Percentiles rank a stretch among this genome's conserved stretches.
Conservation (phyloP, 2,113 vertebrate species). For the Mesoclemmys tuberculata region DNA sequence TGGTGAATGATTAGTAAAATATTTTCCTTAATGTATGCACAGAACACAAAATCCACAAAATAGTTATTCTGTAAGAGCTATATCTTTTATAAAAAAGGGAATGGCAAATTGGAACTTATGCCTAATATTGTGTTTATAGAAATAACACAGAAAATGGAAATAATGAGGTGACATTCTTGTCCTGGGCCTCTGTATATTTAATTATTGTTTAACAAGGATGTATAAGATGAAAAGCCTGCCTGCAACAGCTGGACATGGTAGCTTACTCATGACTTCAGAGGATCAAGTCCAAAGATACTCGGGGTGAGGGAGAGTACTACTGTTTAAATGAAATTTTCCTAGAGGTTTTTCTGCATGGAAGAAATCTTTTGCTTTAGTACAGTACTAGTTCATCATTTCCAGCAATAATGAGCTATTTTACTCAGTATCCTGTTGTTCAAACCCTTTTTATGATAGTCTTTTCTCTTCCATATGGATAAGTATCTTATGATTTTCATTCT, state of each 20-base stretch:
- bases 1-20: not conserved
- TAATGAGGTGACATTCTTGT: not conserved
- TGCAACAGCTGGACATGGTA: not conserved
- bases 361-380: not conserved
- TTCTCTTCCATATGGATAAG: slow-evolving; percentile 42
- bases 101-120: not conserved
- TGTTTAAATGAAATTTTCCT: not conserved
- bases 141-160: not conserved
- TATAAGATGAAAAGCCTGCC: slow-evolving; percentile 26
- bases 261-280: not conserved
- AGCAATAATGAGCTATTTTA: slow-evolving; percentile 45
- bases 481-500: slow-evolving; percentile 58
- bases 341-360: not conserved
- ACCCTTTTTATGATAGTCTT: slow-evolving; percentile 33
- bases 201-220: slow-evolving; percentile 16
- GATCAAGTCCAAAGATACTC: not conserved
- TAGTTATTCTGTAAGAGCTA: not conserved
- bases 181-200: slow-evolving; percentile 5
- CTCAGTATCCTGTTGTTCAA: slow-evolving; percentile 23
- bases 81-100: not conserved
- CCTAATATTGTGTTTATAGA: not conserved
- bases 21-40: not conserved
- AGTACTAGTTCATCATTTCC: not conserved
- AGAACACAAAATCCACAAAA: not conserved
- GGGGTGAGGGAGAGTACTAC: not conserved